phyloP scores from a whole-genome alignment of 2,888 invertebrate genomes.

The Drosophila robusta region DNA sequence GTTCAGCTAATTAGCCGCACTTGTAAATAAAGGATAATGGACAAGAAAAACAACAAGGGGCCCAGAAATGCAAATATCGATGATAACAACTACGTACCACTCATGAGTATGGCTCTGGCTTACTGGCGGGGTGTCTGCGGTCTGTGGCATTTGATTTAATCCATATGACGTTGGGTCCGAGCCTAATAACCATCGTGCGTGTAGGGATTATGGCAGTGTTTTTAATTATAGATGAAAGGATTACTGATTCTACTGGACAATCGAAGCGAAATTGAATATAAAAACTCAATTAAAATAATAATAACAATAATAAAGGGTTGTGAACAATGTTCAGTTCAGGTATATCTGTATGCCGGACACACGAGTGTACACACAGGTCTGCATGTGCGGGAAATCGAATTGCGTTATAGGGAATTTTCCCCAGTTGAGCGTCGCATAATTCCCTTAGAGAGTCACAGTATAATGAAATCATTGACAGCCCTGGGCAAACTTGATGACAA shows the following conservation, averaged over 20 bases:
- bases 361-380: not conserved
- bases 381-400: constrained; percentile 45
- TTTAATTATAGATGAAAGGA: constrained; percentile 10
- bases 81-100: constrained; percentile 15
- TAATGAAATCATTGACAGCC: constrained; percentile 66
- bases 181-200: constrained; percentile 22
- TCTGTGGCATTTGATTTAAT: constrained; percentile 11
- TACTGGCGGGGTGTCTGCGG: not conserved
- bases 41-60: not conserved
- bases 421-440: constrained; percentile 38
- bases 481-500: constrained; percentile 47
- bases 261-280: not conserved
- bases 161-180: constrained; percentile 5
- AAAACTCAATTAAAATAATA: not conserved
- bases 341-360: not conserved
- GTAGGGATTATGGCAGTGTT: constrained; percentile 16
- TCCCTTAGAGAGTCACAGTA: constrained; percentile 43
- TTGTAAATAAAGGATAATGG: constrained; percentile 11
- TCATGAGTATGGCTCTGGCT: not conserved
- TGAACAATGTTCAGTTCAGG: not conserved
- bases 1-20: constrained; percentile 55
- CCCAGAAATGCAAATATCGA: constrained; percentile 8
- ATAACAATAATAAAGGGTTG: not conserved
- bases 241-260: constrained; percentile 2
- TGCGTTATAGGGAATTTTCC: constrained; percentile 31